Base-by-base conservation (phyloP, 2,888 invertebrate genomes). In the Halictus quadricinctus region DNA sequence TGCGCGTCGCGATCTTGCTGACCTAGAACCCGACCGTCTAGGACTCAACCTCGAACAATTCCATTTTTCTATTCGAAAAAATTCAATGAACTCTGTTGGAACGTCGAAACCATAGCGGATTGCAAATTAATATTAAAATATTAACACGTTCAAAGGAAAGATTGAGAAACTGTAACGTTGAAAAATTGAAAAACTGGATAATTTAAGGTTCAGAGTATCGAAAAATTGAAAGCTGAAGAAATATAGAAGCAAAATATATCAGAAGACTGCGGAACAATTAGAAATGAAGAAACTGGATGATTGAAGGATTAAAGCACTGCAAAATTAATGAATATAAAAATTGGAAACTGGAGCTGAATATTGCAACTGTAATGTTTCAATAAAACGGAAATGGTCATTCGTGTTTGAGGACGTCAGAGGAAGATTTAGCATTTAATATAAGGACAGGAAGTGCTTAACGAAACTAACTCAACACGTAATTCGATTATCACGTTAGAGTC, bases 1-100 rank as follows among this genome's bases (percentile, higher is more conserved):
- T 73, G 54, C 73, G 25, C 81, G 79, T 66, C 75, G 83, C 88
- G 87, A 85, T 92, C 91, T 91, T 91, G 90, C 88, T 92, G 92
- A 93, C 93, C 93, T 86, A 92, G 87, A 93, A 93, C 84, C 82
- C 69, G 69, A 36, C 46, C 74, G 36, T 76, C 84, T 83, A 81
- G 66, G 60, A 73, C 66, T 18, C 64, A 74, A 73, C 69, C 10
- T 69, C 41, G 21, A 41, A 21, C 10, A 18, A 21, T 41, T 41
- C 21, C 8, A 36, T 21, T 41, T 43, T 36, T 25, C 41, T n/a
- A 36, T 54, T 54, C 3, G 3, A 54, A 3, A 8, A 21, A 21
- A 10, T 10, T 54, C 2, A 21, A 54, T 21, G 21, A 43, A 43
- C 43, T 43, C 8, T 4, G 43, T 18, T 50, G 6, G 18, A 50